A percentile compares a stretch with the other conserved stretches of the same genome.
Conservation (phyloP, 1,140 invertebrate genomes). For the Cyclargus thomasi region DNA sequence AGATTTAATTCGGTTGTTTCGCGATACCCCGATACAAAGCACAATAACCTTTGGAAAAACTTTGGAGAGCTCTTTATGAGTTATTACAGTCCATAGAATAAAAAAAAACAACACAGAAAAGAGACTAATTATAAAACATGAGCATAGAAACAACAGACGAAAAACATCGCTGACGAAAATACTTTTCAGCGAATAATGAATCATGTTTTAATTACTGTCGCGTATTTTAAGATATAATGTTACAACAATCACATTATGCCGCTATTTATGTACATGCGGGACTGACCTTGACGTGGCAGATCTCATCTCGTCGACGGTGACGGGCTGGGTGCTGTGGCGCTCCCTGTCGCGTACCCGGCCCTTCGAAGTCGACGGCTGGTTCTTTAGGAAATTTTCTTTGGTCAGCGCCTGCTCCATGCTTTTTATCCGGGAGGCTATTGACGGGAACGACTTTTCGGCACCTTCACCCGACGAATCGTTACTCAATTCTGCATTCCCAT, state of each 20-base stretch:
- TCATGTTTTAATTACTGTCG: slow-evolving; percentile 13
- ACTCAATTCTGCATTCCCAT: slow-evolving; percentile 45
- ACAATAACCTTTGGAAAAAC: slow-evolving; percentile 58
- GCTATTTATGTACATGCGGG: slow-evolving; percentile 12
- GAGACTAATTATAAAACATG: slow-evolving; percentile 2
- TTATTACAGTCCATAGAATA: not conserved
- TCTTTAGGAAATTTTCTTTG: slow-evolving; percentile 49
- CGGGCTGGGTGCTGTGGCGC: slow-evolving; percentile 80
- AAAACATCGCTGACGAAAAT: not conserved
- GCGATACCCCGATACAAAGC: slow-evolving; percentile 42
- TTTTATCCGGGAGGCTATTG: slow-evolving; percentile 70
- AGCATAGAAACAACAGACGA: not conserved
- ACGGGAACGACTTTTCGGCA: slow-evolving; percentile 59
- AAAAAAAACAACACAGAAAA: not conserved
- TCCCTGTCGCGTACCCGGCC: slow-evolving; percentile 73
- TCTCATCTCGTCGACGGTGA: slow-evolving; percentile 79
- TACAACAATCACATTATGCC: not conserved
- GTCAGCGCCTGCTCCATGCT: slow-evolving; percentile 69
- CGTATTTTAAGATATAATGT: not conserved
- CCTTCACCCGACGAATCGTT: slow-evolving; percentile 32
- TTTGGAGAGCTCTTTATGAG: not conserved
- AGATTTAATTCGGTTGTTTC: slow-evolving; percentile 40
- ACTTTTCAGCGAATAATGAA: slow-evolving; percentile 12
- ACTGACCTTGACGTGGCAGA: slow-evolving; percentile 74
- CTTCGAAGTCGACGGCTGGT: slow-evolving; percentile 52